Base-by-base conservation (phyloP, 2,888 invertebrate genomes). In the Lobophora halterata region DNA sequence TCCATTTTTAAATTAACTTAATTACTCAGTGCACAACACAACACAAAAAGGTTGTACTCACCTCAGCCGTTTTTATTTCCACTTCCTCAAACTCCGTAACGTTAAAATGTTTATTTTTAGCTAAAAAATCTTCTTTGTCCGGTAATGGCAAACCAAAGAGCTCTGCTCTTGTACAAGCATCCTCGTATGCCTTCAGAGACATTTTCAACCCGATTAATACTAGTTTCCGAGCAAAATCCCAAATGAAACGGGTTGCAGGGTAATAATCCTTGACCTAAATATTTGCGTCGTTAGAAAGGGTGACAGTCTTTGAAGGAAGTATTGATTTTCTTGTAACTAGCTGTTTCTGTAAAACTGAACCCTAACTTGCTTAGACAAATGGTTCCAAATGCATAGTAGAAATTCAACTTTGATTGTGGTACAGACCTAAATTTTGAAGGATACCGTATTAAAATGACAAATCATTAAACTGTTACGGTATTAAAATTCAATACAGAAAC, bases 121-220 rank as follows among this genome's bases (percentile, higher is more conserved):
- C 86, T 62, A 91, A 73, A 73, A 91, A 94, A 44, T 92, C 91
- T 23, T 91, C 91, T 65, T 89, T 88, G 52, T 90, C 88, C 0
- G 94, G 95, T 55, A 90, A 89, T 19, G 91, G 89, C 39, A 93
- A 82, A 0, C 94, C 95, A 50, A 95, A 88, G 29, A 95, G 77
- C 69, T 95, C 95, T 0, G 95, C 94, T 42, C 95, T 86, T 75
- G 93, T 92, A 61, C 94, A 93, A 40, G 93, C 94, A 68, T 93
- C 91, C 73, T 93, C 91, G 61, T 94, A 95, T 7, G 92, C 91
- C 49, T 90, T 90, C 65, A 91, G 88, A 7, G 90, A 87, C 91
- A 91, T 91, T 58, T 52, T 70, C 6, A 2, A 26, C 45, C 23
- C 28, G 32, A 36, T 31, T 21, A 21, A 20, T 24, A 20, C 25